Conservation (phyloP, 2,113 vertebrate genomes). For the Polypterus senegalus region DNA sequence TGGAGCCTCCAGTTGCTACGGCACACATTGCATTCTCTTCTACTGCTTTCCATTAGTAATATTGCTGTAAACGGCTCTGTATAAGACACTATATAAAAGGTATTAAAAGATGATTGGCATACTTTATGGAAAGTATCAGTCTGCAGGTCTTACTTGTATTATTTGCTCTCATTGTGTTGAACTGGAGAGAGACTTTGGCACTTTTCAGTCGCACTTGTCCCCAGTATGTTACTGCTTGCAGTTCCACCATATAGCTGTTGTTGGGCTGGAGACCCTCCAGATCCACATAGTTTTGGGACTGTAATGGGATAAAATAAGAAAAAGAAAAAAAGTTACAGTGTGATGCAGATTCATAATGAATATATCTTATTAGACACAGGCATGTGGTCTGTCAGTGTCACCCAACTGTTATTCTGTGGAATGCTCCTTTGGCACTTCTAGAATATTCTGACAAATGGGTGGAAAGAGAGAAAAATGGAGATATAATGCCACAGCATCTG, state of each 20-base stretch:
- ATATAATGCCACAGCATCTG: slow-evolving; percentile 38
- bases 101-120: no score
- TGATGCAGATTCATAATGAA: slow-evolving; percentile 17
- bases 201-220: slow-evolving; percentile 84
- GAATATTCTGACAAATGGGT: neutral
- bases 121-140: no score
- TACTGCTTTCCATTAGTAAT: no score
- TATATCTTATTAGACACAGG: neutral
- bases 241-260: slow-evolving; percentile 69
- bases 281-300: slow-evolving; percentile 67
- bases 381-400: slow-evolving; percentile 6
- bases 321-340: neutral
- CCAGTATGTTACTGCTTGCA: slow-evolving; percentile 83
- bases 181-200: slow-evolving; percentile 67
- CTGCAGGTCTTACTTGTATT: slow-evolving; percentile 47
- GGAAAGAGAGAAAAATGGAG: slow-evolving; percentile 9
- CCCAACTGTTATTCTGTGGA: neutral
- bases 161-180: slow-evolving; percentile 47
- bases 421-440: slow-evolving; percentile 9
- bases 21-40: no score
- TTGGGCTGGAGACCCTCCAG: slow-evolving; percentile 71
- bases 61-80: no score
- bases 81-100: no score
- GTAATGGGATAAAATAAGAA: slow-evolving; percentile 18
- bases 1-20: no score